These are phyloP conservation scores for Eulimnadia texana DNA, from an alignment of 1,140 invertebrate species.

Conservation along the genomic window DNA sequence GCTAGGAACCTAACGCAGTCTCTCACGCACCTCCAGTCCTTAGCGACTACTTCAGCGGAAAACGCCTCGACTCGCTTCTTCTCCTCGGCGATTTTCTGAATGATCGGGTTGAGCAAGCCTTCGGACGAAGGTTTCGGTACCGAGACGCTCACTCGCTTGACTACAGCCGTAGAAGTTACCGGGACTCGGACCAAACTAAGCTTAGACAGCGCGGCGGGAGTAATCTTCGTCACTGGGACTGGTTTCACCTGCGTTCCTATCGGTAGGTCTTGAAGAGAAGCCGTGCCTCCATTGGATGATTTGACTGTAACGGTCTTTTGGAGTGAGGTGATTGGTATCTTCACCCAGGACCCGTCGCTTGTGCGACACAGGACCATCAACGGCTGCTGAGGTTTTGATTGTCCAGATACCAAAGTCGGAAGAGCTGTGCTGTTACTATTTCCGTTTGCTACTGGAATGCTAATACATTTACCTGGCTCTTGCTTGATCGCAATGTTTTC, in stretches of 20 bases:
- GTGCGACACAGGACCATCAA: background rate
- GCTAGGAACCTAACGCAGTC: conserved; percentile 28
- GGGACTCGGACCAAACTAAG: background rate
- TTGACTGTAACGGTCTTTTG: background rate
- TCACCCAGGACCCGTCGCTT: background rate
- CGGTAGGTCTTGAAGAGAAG: background rate
- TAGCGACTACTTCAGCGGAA: conserved; percentile 16
- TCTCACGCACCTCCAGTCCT: conserved; percentile 16
- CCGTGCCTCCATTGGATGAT: background rate
- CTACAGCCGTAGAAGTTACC: background rate
- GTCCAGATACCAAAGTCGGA: background rate
- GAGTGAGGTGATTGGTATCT: background rate
- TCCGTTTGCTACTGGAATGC: background rate
- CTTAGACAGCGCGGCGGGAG: background rate
- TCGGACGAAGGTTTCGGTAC: background rate
- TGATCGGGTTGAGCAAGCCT: background rate
- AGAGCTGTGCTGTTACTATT: background rate
- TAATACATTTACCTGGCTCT: background rate
- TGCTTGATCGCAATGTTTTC: too few relatives aligned
- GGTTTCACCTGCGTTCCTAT: background rate
- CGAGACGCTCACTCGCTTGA: background rate
- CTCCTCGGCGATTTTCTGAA: background rate
- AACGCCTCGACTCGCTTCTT: conserved; percentile 1
- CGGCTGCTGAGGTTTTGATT: background rate
- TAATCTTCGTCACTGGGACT: background rate